Percentiles rank a stretch among this genome's conserved stretches.
These are phyloP conservation scores for Synergus umbraculus DNA, from an alignment of 2,888 invertebrate genomes.

Conservation along the genomic window DNA sequence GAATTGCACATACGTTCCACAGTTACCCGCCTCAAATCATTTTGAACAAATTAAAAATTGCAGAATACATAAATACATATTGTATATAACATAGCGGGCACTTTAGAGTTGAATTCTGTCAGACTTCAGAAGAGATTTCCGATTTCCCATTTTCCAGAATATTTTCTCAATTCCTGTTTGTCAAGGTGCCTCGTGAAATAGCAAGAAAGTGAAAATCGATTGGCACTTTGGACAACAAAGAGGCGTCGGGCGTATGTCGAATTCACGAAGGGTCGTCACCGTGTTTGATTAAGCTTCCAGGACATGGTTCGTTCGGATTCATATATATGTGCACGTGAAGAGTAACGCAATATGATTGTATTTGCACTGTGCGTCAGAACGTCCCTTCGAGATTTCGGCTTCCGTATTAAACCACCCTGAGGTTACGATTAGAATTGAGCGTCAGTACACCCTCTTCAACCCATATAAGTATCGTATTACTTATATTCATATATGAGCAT, in stretches of 20 bases:
- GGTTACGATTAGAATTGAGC: constrained; percentile 38
- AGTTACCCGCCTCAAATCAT: constrained; percentile 11
- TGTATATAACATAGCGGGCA: not conserved
- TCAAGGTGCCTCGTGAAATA: constrained; percentile 36
- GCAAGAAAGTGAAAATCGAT: constrained; percentile 52
- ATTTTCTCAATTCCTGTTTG: constrained; percentile 39
- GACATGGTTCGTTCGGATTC: constrained; percentile 62
- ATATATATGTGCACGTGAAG: constrained; percentile 46
- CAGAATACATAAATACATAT: no score
- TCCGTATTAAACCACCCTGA: constrained; percentile 38
- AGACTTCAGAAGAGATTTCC: not conserved
- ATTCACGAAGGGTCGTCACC: constrained; percentile 60
- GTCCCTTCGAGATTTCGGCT: constrained; percentile 63
- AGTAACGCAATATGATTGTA: constrained; percentile 62
- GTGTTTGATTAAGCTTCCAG: constrained; percentile 66
- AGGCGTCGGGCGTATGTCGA: constrained; percentile 57
- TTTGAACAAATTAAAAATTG: not conserved
- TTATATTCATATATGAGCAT: not conserved
- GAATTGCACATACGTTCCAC: not conserved
- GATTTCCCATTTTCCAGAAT: constrained; percentile 32
- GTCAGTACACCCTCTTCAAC: constrained; percentile 34
- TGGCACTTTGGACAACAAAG: constrained; percentile 58
- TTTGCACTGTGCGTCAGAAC: constrained; percentile 68
- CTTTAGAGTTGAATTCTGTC: constrained; percentile 16
- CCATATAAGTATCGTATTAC: constrained; percentile 32